Base-by-base conservation (phyloP, 2,113 vertebrate genomes). In the Oceanodroma tethys region DNA sequence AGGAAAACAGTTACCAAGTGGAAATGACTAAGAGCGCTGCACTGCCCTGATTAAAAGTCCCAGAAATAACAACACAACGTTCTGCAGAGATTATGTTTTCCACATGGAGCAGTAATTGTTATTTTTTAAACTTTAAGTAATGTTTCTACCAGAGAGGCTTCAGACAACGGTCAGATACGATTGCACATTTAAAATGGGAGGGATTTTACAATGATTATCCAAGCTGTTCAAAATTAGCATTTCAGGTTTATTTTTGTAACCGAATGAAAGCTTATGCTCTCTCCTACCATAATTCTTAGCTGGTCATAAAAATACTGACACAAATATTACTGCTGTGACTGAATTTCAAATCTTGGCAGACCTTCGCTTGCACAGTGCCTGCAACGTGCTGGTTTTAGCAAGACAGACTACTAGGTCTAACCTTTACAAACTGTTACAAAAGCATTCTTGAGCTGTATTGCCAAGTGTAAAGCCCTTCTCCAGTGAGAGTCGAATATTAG, bases 11-110 rank as follows among this genome's bases (percentile, higher is more conserved):
- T 67, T 85, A 75, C 80, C 67, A 18, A 95, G 66, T 88, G 97
- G 97, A 98, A 97, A 90, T 94, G 70, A 91, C 91, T 93, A 65
- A 94, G 36, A 85, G 80, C 88, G 67, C 83, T 93, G 91, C 71
- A n/a, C 81, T 62, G 70, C 60, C 56, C 93, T 93, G 95, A 98
- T 96, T 95, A 96, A 88, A 95, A 55, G 36, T 53, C 81, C 81
- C 94, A 91, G 89, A 83, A 95, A 93, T 86, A 94, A 94, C 42
- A 85, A 45, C 58, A 67, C 62, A 59, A 68, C 7, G 0, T 92
- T 76, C 76, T 82, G 78, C 59, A 68, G 38, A 88, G 82, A 94
- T 89, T 68, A 70, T 59, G 72, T n/a, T 47, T 93, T 80, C 74
- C 79, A 76, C 67, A 58, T 6, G 17, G 50, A 88, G 38, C 42